Evolutionary conservation across 1,140 invertebrate genomes (phyloP), one percentile per base, ranked within the genome.

Genomic region (Microplitis mediator): DNA sequence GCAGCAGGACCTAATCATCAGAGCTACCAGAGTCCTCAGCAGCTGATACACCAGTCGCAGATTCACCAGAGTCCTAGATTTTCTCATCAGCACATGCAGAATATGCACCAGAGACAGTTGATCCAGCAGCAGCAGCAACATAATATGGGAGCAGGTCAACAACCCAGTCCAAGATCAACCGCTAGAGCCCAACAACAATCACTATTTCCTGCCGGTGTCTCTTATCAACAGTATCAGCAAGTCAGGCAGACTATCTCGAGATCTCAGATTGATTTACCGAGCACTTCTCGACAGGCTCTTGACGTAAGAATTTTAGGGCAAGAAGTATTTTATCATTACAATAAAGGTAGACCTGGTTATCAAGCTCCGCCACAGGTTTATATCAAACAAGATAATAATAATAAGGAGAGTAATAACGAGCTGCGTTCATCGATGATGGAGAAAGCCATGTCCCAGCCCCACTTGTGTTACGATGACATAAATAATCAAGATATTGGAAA

Each of bases 391-490:
- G 83, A 84, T 4, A 78, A 71, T 11, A 45, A 6, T 11, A 81
- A 78, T 39, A 82, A 84, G 69, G 82, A 84, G 1, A 72, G 31
- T 0, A 23, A 23, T 23, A 83, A 86, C 60, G 84, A 84, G 35
- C 82, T 85, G 51, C 74, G 74, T 8, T 70, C 77, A 34, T 82
- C 80, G 4, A 79, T 80, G 2, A 85, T 86, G 65, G 85, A 85
- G 66, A 87, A 85, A 73, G 89, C 91, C 2, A 86, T 89, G 1
- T 92, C 92, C 0, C 92, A 92, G 71, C 92, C 91, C 5, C 91
- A 93, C 67, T 81, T 92, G 8, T 87, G 90, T 11, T 90, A 89
- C 67, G 91, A 89, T 50, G 87, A 89, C 63, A 5, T 72, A 56
- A 80, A 80, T 32, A 81, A 79, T 71, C 81, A 85, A 6, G 67